Conservation (phyloP, 1,140 invertebrate genomes). For the Cydia amplana region DNA sequence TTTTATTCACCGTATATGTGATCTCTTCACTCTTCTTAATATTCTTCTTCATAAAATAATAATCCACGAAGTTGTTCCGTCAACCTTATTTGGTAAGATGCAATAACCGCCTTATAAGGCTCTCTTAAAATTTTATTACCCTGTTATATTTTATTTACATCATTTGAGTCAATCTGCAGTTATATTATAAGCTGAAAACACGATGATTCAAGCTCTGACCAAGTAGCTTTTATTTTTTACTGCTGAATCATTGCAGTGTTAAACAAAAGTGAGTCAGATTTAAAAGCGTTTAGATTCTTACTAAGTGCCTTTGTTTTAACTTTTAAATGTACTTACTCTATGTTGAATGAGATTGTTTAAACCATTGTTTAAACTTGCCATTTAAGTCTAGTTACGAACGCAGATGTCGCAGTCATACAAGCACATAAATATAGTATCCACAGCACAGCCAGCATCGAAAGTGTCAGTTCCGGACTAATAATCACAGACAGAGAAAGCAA, state of each 20-base stretch:
- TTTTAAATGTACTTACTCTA: not conserved
- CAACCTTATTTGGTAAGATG: slow-evolving; percentile 12
- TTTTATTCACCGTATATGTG: not conserved
- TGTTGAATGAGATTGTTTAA: too few species aligned
- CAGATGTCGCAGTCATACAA: not conserved
- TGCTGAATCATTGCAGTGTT: slow-evolving; percentile 8
- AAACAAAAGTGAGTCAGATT: slow-evolving; percentile 20
- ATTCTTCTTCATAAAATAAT: not conserved
- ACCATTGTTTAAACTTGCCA: not conserved
- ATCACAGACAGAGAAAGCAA: slow-evolving; percentile 50
- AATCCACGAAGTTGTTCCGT: not conserved
- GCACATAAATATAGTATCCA: not conserved
- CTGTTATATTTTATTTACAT: slow-evolving; percentile 13
- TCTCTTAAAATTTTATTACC: slow-evolving; percentile 1
- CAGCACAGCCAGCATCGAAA: slow-evolving; percentile 35
- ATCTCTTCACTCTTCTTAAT: not conserved
- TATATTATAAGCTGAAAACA: slow-evolving; percentile 22
- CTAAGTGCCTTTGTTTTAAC: slow-evolving; percentile 6
- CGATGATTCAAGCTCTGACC: slow-evolving; percentile 16
- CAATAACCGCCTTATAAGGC: not conserved
- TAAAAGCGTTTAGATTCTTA: not conserved
- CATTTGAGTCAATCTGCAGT: slow-evolving; percentile 16
- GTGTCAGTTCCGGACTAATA: slow-evolving; percentile 54
- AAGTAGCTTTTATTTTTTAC: not conserved
- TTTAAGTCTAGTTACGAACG: not conserved